Conservation (phyloP, 2,888 invertebrate species). For the Lissonota sp. region DNA sequence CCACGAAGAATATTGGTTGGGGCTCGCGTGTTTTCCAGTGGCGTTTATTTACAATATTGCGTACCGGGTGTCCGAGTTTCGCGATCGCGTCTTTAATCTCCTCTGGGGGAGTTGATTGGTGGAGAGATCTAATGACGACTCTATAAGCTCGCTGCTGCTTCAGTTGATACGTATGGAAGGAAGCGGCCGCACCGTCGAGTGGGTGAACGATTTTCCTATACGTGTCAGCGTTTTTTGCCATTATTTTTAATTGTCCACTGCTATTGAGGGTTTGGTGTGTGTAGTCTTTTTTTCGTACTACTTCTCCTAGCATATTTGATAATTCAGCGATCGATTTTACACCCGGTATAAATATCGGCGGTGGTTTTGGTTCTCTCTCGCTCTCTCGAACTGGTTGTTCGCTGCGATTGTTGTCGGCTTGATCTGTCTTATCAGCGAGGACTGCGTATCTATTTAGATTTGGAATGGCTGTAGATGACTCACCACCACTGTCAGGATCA, state of each 20-base stretch:
- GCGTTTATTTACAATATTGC: slow-evolving; percentile 54
- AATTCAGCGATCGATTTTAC: slow-evolving; percentile 46
- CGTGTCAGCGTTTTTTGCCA: slow-evolving; percentile 46
- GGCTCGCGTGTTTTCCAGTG: slow-evolving; percentile 57
- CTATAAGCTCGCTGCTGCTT: slow-evolving; percentile 57
- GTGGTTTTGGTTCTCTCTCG: slow-evolving; percentile 9
- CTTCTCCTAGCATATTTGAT: slow-evolving; percentile 27
- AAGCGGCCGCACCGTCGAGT: slow-evolving; percentile 15
- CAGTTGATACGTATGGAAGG: slow-evolving; percentile 59
- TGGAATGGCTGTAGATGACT: slow-evolving; percentile 19
- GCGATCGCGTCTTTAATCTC: slow-evolving; percentile 58
- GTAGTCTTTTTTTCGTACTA: slow-evolving; percentile 34
- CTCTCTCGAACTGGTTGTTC: slow-evolving; percentile 29
- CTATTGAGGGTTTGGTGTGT: slow-evolving; percentile 43
- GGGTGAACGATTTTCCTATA: slow-evolving; percentile 45
- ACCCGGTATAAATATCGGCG: slow-evolving; percentile 37
- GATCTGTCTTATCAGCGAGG: slow-evolving; percentile 21
- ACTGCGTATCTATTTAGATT: slow-evolving; percentile 41
- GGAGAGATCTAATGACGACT: slow-evolving; percentile 60
- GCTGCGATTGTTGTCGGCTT: slow-evolving; percentile 32
- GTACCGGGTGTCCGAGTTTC: slow-evolving; percentile 56
- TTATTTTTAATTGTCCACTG: slow-evolving; percentile 47
- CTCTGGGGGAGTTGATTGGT: slow-evolving; percentile 50
- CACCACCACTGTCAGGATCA: slow-evolving; percentile 35
- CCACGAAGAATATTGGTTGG: slow-evolving; percentile 60